These are phyloP conservation scores for Leucania comma DNA, from an alignment of 2,888 invertebrate species.

Conservation along the genomic window DNA sequence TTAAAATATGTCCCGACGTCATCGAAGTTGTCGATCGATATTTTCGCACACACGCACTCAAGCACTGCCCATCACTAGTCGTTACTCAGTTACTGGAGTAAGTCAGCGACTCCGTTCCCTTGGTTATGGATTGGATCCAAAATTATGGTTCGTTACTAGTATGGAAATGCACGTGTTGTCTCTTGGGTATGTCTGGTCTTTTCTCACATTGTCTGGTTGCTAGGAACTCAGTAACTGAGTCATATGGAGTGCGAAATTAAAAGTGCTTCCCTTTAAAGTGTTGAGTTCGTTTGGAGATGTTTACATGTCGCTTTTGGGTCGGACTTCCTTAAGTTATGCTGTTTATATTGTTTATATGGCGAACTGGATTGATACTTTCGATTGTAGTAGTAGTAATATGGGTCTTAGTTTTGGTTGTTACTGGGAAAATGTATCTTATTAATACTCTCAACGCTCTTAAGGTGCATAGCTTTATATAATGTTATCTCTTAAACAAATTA, in stretches of 20 bases:
- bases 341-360: constrained; percentile 34
- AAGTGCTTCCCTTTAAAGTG: constrained; percentile 59
- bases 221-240: constrained; percentile 50
- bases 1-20: not conserved
- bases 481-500: no score
- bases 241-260: constrained; percentile 61
- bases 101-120: constrained; percentile 72
- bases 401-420: not conserved
- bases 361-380: constrained; percentile 32
- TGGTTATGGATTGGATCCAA: constrained; percentile 85
- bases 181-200: constrained; percentile 68
- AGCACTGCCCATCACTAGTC: constrained; percentile 55
- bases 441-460: no score
- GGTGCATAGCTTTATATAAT: no score
- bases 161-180: constrained; percentile 86
- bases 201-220: constrained; percentile 71
- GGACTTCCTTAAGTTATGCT: constrained; percentile 49
- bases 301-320: constrained; percentile 35
- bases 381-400: constrained; percentile 8
- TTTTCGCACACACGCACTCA: not conserved
- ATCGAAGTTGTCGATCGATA: not conserved
- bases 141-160: constrained; percentile 83
- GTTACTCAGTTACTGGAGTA: constrained; percentile 73
- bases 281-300: constrained; percentile 52
- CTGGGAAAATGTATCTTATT: no score